These are phyloP conservation scores for Gobius niger DNA, from an alignment of 2,113 vertebrate genomes.

Conservation along the genomic window DNA sequence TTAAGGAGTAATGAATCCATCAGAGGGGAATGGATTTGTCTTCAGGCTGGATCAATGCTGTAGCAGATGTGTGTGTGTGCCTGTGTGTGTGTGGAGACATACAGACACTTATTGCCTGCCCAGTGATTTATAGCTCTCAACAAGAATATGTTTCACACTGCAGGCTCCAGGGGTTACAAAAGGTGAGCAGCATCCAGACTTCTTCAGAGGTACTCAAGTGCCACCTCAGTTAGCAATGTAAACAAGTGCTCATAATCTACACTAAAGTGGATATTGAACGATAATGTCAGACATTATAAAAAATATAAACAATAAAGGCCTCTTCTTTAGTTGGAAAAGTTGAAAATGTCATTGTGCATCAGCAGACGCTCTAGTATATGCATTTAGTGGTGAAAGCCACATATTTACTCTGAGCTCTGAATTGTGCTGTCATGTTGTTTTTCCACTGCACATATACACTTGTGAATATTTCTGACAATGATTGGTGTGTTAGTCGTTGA, in stretches of 20 bases:
- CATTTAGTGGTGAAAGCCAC: not conserved
- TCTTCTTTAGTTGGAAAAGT: too few relatives aligned
- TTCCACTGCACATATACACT: slow-evolving; percentile 3
- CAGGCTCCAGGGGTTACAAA: slow-evolving; percentile 47
- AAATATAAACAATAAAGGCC: too few relatives aligned
- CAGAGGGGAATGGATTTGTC: slow-evolving; percentile 77
- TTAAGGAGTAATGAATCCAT: slow-evolving; percentile 84
- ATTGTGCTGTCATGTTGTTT: slow-evolving; percentile 14
- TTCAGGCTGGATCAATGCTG: slow-evolving; percentile 73
- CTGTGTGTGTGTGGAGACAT: slow-evolving; percentile 20
- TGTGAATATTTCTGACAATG: slow-evolving; percentile 56
- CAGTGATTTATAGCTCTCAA: slow-evolving; percentile 69
- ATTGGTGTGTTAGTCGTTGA: slow-evolving; percentile 48
- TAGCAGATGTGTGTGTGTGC: slow-evolving; percentile 11
- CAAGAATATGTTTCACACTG: slow-evolving; percentile 53
- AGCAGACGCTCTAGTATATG: not conserved
- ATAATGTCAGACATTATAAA: too few relatives aligned
- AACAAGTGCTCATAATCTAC: too few relatives aligned
- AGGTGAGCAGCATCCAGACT: slow-evolving; percentile 46
- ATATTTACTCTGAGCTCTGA: slow-evolving; percentile 15
- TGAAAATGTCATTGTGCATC: too few relatives aligned
- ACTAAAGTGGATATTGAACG: too few relatives aligned
- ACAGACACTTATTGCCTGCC: slow-evolving; percentile 49
- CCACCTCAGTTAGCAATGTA: not conserved
- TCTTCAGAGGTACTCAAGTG: slow-evolving; percentile 4